A percentile compares a stretch with the other conserved stretches of the same genome.
These are phyloP conservation scores for Lepus oiostolus DNA, from an alignment of 2,797 vertebrate species.

Conservation along the genomic window DNA sequence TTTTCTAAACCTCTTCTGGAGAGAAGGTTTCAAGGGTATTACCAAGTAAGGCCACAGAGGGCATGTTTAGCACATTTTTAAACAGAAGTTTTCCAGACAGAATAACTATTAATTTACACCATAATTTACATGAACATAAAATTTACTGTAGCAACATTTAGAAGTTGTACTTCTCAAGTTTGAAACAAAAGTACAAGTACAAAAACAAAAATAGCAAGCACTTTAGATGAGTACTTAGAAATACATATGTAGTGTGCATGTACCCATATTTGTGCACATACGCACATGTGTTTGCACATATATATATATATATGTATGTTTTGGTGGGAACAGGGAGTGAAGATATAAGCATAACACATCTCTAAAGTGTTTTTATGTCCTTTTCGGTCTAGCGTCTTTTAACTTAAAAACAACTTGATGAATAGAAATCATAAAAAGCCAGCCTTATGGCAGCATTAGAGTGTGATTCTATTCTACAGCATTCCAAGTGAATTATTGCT, in stretches of 20 bases:
- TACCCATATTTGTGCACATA: neutral
- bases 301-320: neutral
- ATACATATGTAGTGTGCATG: neutral
- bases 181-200: conserved; percentile 33
- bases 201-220: neutral
- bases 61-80: neutral
- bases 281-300: neutral
- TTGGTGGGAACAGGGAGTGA: neutral
- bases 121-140: conserved; percentile 32
- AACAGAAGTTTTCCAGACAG: neutral
- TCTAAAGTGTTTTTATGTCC: conserved; percentile 65
- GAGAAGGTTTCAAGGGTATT: neutral
- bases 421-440: conserved; percentile 85
- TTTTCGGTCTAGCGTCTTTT: conserved; percentile 77
- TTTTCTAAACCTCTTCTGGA: conserved; percentile 28
- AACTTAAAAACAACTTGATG: conserved; percentile 79
- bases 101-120: conserved; percentile 45
- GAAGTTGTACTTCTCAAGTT: neutral
- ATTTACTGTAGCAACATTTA: neutral
- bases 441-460: conserved; percentile 83
- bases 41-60: conserved; percentile 7
- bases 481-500: conserved; percentile 90
- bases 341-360: conserved; percentile 62
- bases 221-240: neutral
- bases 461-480: conserved; percentile 85